These are phyloP conservation scores for Okapia johnstoni DNA, from an alignment of 2,113 vertebrate species.

Conservation along the genomic window DNA sequence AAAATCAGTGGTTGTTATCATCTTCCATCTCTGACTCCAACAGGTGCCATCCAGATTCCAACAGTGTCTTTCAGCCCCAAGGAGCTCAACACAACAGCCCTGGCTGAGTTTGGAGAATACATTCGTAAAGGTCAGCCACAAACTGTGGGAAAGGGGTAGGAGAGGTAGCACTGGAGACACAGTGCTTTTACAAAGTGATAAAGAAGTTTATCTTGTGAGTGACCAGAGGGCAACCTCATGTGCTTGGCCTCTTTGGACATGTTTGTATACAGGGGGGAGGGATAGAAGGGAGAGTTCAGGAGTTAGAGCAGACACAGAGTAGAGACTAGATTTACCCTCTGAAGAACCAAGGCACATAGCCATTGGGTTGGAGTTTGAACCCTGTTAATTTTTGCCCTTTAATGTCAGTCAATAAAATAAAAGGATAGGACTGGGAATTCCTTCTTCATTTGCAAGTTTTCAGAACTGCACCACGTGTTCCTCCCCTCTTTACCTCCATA, in stretches of 20 bases:
- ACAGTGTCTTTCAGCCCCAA: conserved; percentile 85
- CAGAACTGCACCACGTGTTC: background rate
- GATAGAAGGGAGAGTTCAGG: background rate
- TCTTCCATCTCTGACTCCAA: background rate
- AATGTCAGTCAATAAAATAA: background rate
- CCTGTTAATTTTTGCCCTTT: background rate
- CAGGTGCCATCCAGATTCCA: conserved; percentile 91
- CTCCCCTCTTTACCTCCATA: background rate
- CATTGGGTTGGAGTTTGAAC: background rate
- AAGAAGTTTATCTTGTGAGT: background rate
- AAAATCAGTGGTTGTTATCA: background rate
- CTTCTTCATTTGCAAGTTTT: background rate
- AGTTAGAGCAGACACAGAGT: background rate
- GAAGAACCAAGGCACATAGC: background rate
- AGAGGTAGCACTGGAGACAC: background rate
- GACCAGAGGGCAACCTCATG: background rate
- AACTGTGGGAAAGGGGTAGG: background rate
- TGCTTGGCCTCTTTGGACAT: background rate
- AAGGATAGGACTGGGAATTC: background rate
- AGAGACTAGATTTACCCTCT: background rate
- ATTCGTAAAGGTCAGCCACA: conserved; percentile 81
- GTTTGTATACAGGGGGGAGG: background rate
- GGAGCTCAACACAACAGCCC: conserved; percentile 85
- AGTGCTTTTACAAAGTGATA: background rate
- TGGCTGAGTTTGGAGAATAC: conserved; percentile 86